Base-by-base conservation (phyloP, 2,888 invertebrate genomes). In the Bembecia ichneumoniformis region DNA sequence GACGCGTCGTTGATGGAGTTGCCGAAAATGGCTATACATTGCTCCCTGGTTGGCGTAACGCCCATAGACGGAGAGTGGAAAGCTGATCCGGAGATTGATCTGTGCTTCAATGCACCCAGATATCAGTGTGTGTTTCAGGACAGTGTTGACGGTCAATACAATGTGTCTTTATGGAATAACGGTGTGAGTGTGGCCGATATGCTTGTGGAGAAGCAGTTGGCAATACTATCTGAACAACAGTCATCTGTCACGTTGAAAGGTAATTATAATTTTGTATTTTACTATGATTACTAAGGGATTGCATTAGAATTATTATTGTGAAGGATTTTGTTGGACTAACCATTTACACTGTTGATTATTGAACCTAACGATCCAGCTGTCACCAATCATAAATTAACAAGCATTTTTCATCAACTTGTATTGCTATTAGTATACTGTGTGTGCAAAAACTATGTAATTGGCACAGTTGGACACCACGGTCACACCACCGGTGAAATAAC, bases 21-120 rank as follows among this genome's bases (percentile, higher is more conserved):
- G 15, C 93, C 94, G 0, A 90, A 89, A 48, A 92, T 94, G 88
- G 93, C 93, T 0, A 78, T 94, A 0, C 88, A 89, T 48, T 94
- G 95, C 65, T 83, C 90, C 0, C 75, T 95, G 48, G 77, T 87
- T 35, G 90, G 90, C 35, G 87, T 94, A 1, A 70, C 83, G 15
- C 90, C 92, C 0, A 76, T 78, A 43, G 89, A 87, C 3, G 88
- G 88, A 0, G 80, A 74, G 52, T 93, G 93, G 93, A 82, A 88
- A 9, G 81, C 88, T 35, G 71, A 88, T 34, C 71, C 82, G 1
- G 81, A 79, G 44, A 87, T 91, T 48, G 89, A 90, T 52, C 71
- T 83, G n/a, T 91, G 89, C 62, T 92, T 93, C 64, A 89, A 90
- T 58, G 88, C 87, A 34, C 90, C 90, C 1, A 73, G 81, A 0